Evolutionary conservation across 37 sponge, comb jelly and placozoan genomes (phyloP).

Genomic region (Spongilla lacustris): DNA sequence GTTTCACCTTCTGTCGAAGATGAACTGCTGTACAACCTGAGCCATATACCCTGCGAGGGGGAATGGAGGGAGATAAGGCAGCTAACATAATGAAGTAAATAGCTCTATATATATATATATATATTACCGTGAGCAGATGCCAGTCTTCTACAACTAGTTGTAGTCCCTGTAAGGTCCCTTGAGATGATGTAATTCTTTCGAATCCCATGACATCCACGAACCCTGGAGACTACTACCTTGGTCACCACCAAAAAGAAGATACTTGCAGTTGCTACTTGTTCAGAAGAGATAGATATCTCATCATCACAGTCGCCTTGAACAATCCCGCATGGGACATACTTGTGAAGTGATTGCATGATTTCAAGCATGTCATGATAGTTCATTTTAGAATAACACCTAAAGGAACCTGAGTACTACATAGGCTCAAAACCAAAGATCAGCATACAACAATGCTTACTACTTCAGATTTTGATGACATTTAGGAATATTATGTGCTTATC

Average conservation of each 20-base stretch:
- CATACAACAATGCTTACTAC: too few relatives aligned
- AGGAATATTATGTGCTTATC: too few relatives aligned
- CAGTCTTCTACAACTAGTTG: background rate
- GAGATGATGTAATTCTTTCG: background rate
- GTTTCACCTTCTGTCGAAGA: constrained; percentile 3
- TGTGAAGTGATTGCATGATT: background rate
- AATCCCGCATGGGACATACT: background rate
- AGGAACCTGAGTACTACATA: too few relatives aligned
- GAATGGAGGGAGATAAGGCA: too few relatives aligned
- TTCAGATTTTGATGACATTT: background rate
- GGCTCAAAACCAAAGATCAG: too few relatives aligned
- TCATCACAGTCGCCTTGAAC: too few relatives aligned
- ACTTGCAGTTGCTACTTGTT: background rate
- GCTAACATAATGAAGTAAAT: too few relatives aligned
- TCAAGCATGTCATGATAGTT: background rate
- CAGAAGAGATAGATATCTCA: background rate
- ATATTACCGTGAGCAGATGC: background rate
- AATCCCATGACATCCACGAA: background rate
- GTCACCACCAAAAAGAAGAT: constrained; percentile 2
- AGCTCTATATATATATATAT: too few relatives aligned
- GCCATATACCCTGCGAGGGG: background rate
- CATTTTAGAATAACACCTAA: background rate
- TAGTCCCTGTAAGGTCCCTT: background rate
- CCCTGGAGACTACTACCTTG: background rate
- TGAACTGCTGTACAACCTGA: background rate